Percentiles rank a stretch among this genome's conserved stretches.
Conservation (phyloP, 30 jellyfish, hydroid and myxozoan species). For the Turritopsis dohrnii region DNA sequence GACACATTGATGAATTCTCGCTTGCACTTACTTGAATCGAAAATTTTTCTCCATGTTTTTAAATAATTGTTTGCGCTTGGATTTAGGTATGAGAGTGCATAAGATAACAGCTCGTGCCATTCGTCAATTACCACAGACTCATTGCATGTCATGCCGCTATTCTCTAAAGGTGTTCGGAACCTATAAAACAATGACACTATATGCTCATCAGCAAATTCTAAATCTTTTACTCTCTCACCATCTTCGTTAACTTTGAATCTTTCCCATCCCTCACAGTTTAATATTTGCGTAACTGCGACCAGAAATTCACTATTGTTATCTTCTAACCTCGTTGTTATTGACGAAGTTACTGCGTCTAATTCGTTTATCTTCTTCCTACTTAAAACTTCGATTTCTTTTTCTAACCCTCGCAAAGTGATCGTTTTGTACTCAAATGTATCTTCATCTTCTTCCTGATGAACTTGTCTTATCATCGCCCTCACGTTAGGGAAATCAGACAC, state of each 20-base stretch:
- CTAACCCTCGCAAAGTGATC: not conserved
- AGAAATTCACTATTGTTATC: not conserved
- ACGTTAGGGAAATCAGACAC: not conserved
- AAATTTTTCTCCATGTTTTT: too few relatives aligned
- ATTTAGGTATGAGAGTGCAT: not conserved
- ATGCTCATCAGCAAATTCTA: conserved; percentile 2
- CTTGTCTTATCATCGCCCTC: not conserved
- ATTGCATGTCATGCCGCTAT: not conserved
- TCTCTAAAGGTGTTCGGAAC: not conserved
- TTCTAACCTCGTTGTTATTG: not conserved
- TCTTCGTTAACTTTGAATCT: not conserved
- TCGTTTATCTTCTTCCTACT: not conserved
- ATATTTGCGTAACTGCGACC: conserved; percentile 1
- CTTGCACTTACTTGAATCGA: too few relatives aligned
- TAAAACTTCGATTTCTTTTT: not conserved
- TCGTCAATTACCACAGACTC: not conserved
- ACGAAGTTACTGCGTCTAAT: not conserved
- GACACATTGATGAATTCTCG: too few relatives aligned
- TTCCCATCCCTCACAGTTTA: not conserved
- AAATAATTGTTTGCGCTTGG: too few relatives aligned
- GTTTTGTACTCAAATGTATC: not conserved
- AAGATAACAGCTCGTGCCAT: not conserved
- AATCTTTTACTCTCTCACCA: too few relatives aligned
- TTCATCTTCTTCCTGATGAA: not conserved
- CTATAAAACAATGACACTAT: not conserved